phyloP scores from a whole-genome alignment of 2,797 vertebrate genomes.

The Alauda arvensis region DNA sequence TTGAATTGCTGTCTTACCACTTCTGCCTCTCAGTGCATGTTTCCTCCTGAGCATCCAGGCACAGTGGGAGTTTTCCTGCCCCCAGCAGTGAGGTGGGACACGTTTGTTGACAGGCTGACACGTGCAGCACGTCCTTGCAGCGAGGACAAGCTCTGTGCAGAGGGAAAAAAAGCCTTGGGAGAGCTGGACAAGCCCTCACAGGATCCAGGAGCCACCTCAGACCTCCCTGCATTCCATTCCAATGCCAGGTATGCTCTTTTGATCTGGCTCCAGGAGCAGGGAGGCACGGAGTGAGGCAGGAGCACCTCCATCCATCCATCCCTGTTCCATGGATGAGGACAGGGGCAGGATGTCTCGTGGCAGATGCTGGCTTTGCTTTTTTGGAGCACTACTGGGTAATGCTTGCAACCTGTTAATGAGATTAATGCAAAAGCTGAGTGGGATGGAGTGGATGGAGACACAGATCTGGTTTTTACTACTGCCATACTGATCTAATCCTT shows the following conservation, averaged over 20 bases:
- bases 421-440: neutral
- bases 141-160: neutral
- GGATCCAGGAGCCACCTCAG: neutral
- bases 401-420: neutral
- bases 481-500: neutral
- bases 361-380: neutral
- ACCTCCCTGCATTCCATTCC: slow-evolving; percentile 38
- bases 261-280: neutral
- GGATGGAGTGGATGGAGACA: neutral
- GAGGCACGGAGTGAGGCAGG: neutral
- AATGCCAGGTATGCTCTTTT: slow-evolving; percentile 11
- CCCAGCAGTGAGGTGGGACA: neutral
- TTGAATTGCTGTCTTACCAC: neutral
- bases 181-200: slow-evolving; percentile 48
- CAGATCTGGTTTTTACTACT: neutral
- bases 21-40: neutral
- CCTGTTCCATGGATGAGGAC: neutral
- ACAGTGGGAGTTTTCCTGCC: neutral
- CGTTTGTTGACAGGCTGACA: neutral
- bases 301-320: neutral
- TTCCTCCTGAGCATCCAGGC: neutral
- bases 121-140: neutral
- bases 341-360: neutral
- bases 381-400: neutral
- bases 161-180: neutral